phyloP scores from a whole-genome alignment of 2,113 vertebrate species.

The Chiloscyllium plagiosum region DNA sequence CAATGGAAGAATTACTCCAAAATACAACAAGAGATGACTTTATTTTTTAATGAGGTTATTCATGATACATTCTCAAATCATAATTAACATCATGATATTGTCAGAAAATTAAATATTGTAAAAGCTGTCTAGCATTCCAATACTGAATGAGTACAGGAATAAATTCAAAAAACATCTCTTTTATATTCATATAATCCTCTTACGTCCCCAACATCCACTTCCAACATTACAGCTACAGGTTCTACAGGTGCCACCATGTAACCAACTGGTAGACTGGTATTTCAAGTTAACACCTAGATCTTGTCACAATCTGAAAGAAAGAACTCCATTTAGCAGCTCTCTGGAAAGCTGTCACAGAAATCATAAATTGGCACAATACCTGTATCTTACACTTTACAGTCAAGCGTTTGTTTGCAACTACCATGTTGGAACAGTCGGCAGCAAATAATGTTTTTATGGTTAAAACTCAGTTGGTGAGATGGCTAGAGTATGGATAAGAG shows the following conservation, averaged over 20 bases:
- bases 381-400: neutral
- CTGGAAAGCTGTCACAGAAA: neutral
- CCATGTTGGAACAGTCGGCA: no score
- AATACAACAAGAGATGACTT: neutral
- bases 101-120: neutral
- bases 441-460: neutral
- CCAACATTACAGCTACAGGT: neutral
- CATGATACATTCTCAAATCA: neutral
- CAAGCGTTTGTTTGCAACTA: neutral
- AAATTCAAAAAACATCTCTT: neutral
- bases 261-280: neutral
- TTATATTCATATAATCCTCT: neutral
- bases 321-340: neutral
- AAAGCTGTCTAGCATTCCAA: neutral
- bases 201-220: neutral
- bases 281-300: neutral
- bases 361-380: neutral
- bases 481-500: neutral
- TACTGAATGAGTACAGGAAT: neutral
- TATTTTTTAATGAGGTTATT: neutral
- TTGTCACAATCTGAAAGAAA: neutral
- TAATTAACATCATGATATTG: neutral
- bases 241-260: neutral
- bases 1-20: neutral
- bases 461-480: neutral